Percentiles rank a stretch among this genome's conserved stretches.
These are phyloP conservation scores for Scolopax bukidnonensis DNA, from an alignment of 2,797 vertebrate species.

Conservation along the genomic window DNA sequence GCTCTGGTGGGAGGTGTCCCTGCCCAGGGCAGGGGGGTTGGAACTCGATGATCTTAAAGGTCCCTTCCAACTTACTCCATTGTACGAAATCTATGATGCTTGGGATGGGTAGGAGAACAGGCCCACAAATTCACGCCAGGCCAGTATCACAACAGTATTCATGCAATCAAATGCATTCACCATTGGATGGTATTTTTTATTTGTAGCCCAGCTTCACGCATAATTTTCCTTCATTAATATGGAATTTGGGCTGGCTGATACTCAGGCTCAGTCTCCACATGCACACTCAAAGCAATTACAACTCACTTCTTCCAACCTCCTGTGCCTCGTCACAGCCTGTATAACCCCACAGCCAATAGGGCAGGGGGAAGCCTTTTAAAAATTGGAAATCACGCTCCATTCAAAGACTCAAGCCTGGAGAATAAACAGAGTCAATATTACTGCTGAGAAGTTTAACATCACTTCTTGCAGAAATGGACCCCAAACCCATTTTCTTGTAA, in stretches of 20 bases:
- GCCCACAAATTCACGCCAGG: background rate
- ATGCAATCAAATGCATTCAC: rapidly evolving
- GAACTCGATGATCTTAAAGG: no score
- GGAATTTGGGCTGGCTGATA: background rate
- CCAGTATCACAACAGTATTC: background rate
- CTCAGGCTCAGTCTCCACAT: background rate
- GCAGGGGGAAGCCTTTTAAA: background rate
- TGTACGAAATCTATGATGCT: no score
- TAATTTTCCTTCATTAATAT: background rate
- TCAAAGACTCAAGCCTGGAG: background rate
- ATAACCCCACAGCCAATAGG: background rate
- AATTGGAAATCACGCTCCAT: background rate
- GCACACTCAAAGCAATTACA: background rate
- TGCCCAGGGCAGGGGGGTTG: no score
- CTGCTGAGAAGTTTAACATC: background rate
- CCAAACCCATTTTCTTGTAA: background rate
- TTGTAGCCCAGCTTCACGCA: background rate
- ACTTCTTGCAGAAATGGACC: background rate
- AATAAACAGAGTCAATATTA: background rate
- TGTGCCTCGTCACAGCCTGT: background rate
- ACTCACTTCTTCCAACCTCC: background rate
- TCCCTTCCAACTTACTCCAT: no score
- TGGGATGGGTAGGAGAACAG: background rate
- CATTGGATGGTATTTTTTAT: no score
- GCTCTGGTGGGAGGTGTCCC: no score